Base-by-base conservation (phyloP, 37 sponge, comb jelly and placozoan species). In the Trichoplax adhaerens region DNA sequence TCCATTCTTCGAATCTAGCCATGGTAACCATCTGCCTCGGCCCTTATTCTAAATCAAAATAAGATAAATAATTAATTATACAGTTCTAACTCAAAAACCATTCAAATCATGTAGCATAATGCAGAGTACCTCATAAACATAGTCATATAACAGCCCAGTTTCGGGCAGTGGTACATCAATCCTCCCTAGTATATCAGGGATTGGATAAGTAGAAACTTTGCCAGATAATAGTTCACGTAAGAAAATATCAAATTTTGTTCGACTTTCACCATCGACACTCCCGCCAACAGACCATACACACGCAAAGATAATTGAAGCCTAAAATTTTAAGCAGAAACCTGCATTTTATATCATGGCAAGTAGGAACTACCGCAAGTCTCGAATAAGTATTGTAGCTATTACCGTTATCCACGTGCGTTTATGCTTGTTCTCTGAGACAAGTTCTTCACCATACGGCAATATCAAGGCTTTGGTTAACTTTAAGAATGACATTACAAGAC, bases 251-350 rank as follows among this genome's bases (percentile, higher is more conserved):
- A 95, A 95, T 69, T 88, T 91, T 50, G 88, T 85, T 8, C 80
- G 74, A 2, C 89, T 76, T 54, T 91, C 80, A 5, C 73, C 58
- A 65, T 95, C 86, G 58, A 79, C 59, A 1, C 84, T 86, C 46
- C 87, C 86, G 2, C 97, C 97, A 52, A 95, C 55, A 10, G 91
- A 87, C 97, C 97, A 95, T 46, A 90, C 77, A 58, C 84, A 50
- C 6, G 83, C 68, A 72, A 95, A 95, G 71, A 87, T 67, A 71
- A 91, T 87, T 54, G 70, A 71, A 56, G 74, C 77, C 90, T 94
- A 77, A 0, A 77, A 64, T 2, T 50, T 67, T n/a, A 47, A 71
- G 58, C 8, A 71, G 29, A 29, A 29, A 29, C 29, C 29, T 29
- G 29, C 29, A 29, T 29, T 29, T 29, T 29, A 29, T 29, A 29